Evolutionary conservation across 1,140 invertebrate genomes (phyloP), one percentile per base, ranked within the genome.

Genomic region (Drosophila sp.): DNA sequence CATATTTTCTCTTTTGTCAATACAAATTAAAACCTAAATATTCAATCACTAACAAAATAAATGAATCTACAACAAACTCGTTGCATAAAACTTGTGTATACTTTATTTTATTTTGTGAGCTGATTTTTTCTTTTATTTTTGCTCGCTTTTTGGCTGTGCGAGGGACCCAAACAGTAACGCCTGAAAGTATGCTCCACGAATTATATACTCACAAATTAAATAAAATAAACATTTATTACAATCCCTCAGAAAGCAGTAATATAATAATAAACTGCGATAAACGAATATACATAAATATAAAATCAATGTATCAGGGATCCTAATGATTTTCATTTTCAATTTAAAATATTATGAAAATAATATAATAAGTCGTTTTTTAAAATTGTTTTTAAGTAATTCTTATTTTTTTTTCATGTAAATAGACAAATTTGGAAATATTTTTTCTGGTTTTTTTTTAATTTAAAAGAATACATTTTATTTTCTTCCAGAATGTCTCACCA

Each of bases 51-150:
- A 58, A 54, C 54, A 32, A 65, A 79, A 48, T 41, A 51, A 61
- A 66, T 53, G 6, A 70, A 76, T 25, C 67, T 72, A 70, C 72
- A 78, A 82, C 79, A 82, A 69, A 72, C 80, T 80, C 65, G 73
- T 73, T 83, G 72, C 56, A 59, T 66, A 73, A 72, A 50, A 46
- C 32, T 67, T 54, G 69, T 72, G 51, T 63, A 59, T 64, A 74
- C 56, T 41, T 41, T 62, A 8, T 69, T 50, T 51, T 38, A 41
- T 59, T 53, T 40, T 53, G 34, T 67, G 53, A 67, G 43, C 36
- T 72, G 25, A 18, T 38, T 66, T 56, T 43, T 34, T 51, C 4
- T 14, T 51, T 34, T 9, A 16, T 29, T 9, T 61, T 50, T 51
- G 64, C 76, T 73, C 66, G 65, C 74, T 70, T 80, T 45, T 59